These are phyloP conservation scores for Atta texana DNA, from an alignment of 1,140 invertebrate genomes.

Conservation along the genomic window DNA sequence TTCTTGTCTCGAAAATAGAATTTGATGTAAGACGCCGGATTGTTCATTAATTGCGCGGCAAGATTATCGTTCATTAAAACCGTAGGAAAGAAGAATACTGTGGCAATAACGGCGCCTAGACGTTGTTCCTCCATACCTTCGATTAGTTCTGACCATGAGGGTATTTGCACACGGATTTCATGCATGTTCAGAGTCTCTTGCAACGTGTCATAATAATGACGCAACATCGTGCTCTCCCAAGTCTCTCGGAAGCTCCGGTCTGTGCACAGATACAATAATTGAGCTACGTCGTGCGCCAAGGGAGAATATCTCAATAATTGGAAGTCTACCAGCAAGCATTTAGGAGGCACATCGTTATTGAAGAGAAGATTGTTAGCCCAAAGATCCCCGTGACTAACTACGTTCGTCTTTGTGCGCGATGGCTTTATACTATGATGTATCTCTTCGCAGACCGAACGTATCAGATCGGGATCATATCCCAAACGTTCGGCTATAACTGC, in stretches of 20 bases:
- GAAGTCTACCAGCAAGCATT: slow-evolving; percentile 88
- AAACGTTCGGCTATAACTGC: slow-evolving; percentile 74
- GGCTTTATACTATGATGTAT: slow-evolving; percentile 85
- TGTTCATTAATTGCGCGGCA: slow-evolving; percentile 66
- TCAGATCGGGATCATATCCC: slow-evolving; percentile 76
- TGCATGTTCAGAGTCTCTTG: slow-evolving; percentile 64
- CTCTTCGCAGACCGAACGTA: slow-evolving; percentile 78
- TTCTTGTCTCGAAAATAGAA: slow-evolving; percentile 77
- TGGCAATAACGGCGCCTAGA: slow-evolving; percentile 77
- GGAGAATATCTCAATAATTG: slow-evolving; percentile 87
- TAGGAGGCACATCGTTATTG: slow-evolving; percentile 76
- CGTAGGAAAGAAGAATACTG: slow-evolving; percentile 78
- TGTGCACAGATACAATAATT: slow-evolving; percentile 81
- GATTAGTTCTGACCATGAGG: slow-evolving; percentile 78
- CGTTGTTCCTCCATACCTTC: slow-evolving; percentile 80
- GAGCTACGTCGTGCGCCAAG: slow-evolving; percentile 85
- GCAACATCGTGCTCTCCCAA: slow-evolving; percentile 77
- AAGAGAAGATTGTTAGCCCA: slow-evolving; percentile 89
- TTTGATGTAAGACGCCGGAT: slow-evolving; percentile 72
- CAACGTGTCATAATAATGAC: slow-evolving; percentile 81
- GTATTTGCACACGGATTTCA: slow-evolving; percentile 49
- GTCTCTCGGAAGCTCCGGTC: slow-evolving; percentile 76
- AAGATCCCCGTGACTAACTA: slow-evolving; percentile 88
- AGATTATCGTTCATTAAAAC: slow-evolving; percentile 78
- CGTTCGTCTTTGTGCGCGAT: slow-evolving; percentile 86